Evolutionary conservation across 2,888 invertebrate genomes (phyloP).

Genomic region (Synergus umbraculus): DNA sequence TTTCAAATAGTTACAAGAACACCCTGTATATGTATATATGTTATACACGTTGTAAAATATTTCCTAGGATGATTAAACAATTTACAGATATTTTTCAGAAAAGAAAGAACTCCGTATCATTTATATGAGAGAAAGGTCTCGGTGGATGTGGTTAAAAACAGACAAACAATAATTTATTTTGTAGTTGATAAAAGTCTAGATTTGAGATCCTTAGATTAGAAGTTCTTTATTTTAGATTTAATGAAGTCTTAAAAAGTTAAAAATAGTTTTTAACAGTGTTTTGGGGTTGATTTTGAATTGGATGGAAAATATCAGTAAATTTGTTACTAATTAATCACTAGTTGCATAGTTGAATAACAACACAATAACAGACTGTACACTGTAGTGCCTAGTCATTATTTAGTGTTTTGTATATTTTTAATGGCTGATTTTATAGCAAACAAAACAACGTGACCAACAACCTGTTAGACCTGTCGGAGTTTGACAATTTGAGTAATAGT

Average conservation of each 20-base stretch:
- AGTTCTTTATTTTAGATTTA: not conserved
- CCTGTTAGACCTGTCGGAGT: constrained; percentile 78
- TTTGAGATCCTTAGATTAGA: too few relatives aligned
- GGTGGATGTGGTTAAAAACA: too few relatives aligned
- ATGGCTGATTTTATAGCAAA: constrained; percentile 76
- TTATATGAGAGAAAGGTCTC: too few relatives aligned
- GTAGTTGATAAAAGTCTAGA: too few relatives aligned
- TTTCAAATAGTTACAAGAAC: not conserved
- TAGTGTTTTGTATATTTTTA: constrained; percentile 67
- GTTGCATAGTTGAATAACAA: constrained; percentile 13
- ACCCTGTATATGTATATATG: constrained; percentile 17
- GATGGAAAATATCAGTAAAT: constrained; percentile 8
- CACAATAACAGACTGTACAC: not conserved
- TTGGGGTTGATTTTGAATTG: not conserved
- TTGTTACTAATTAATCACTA: constrained; percentile 10
- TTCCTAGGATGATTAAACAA: constrained; percentile 3
- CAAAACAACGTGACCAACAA: constrained; percentile 79
- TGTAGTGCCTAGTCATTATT: constrained; percentile 60
- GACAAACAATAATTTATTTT: too few relatives aligned
- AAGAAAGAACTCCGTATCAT: too few relatives aligned
- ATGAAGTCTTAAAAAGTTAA: not conserved
- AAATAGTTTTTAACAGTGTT: not conserved
- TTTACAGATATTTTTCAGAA: constrained; percentile 21
- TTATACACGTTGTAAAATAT: constrained; percentile 17
- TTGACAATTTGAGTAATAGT: constrained; percentile 76